Conservation (phyloP, 2,113 vertebrate genomes). For the Polyodon spathula region DNA sequence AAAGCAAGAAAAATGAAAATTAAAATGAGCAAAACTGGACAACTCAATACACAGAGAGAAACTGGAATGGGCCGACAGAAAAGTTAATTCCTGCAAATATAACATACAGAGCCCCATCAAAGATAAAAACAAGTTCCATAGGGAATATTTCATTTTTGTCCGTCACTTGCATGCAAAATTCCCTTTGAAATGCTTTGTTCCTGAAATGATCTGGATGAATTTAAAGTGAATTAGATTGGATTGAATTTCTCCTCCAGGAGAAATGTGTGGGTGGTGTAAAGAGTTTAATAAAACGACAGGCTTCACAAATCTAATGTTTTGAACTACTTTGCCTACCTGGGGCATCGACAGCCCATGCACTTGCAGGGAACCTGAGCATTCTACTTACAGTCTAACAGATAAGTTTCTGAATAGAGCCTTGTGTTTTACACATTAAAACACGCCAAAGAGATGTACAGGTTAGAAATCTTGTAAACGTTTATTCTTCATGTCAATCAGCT, state of each 20-base stretch:
- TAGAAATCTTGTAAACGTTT: too few species aligned
- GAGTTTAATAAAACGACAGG: slow-evolving; percentile 4
- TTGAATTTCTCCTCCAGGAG: neutral
- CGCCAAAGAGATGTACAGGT: too few species aligned
- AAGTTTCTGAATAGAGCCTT: neutral
- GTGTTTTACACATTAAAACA: too few species aligned
- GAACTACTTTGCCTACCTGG: neutral
- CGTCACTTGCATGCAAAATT: neutral
- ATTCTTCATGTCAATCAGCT: too few species aligned
- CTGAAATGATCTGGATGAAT: neutral
- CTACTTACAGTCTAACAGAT: neutral
- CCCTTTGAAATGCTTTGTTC: neutral
- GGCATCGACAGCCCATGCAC: neutral
- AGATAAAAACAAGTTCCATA: too few species aligned
- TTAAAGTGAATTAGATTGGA: neutral
- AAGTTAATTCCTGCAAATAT: too few species aligned
- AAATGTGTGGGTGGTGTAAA: neutral
- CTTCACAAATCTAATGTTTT: neutral
- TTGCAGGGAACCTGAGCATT: too few species aligned
- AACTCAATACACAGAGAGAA: too few species aligned
- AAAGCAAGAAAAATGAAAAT: too few species aligned
- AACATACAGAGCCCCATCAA: too few species aligned
- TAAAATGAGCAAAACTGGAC: too few species aligned
- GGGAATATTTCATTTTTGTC: slow-evolving; percentile 9
- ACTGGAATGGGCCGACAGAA: too few species aligned